Conservation (phyloP, 2,113 vertebrate species). For the Paralichthys olivaceus region DNA sequence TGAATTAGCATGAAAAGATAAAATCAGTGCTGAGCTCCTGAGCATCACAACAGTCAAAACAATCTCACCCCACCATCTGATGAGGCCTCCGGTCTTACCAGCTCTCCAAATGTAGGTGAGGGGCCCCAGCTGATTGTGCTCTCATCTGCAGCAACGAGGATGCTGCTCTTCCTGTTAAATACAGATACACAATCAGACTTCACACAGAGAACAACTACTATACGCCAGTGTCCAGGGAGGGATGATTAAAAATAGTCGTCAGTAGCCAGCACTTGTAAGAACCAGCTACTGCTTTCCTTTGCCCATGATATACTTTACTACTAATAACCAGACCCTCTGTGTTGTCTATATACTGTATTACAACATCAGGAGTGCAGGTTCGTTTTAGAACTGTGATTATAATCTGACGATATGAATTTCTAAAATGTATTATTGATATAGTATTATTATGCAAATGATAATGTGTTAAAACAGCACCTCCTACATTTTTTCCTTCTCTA, state of each 20-base stretch:
- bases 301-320: background rate
- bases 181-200: background rate
- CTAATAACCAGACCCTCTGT: background rate
- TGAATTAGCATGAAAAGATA: conserved; percentile 53
- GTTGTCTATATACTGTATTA: too few relatives aligned
- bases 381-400: too few relatives aligned
- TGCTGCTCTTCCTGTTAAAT: conserved; percentile 91
- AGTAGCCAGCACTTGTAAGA: background rate
- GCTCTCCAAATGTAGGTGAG: conserved; percentile 93
- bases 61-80: too few relatives aligned
- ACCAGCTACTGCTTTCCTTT: background rate
- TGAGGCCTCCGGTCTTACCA: conserved; percentile 82
- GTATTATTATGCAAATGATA: too few relatives aligned
- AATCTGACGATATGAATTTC: too few relatives aligned
- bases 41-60: background rate
- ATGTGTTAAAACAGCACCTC: too few relatives aligned
- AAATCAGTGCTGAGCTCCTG: background rate
- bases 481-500: too few relatives aligned
- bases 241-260: background rate
- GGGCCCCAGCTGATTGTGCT: conserved; percentile 98
- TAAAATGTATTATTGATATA: too few relatives aligned
- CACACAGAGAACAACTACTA: background rate
- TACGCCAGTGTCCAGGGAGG: background rate
- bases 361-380: too few relatives aligned
- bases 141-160: conserved; percentile 94